phyloP scores from a whole-genome alignment of 2,113 vertebrate species.

The Hemiscyllium ocellatum region DNA sequence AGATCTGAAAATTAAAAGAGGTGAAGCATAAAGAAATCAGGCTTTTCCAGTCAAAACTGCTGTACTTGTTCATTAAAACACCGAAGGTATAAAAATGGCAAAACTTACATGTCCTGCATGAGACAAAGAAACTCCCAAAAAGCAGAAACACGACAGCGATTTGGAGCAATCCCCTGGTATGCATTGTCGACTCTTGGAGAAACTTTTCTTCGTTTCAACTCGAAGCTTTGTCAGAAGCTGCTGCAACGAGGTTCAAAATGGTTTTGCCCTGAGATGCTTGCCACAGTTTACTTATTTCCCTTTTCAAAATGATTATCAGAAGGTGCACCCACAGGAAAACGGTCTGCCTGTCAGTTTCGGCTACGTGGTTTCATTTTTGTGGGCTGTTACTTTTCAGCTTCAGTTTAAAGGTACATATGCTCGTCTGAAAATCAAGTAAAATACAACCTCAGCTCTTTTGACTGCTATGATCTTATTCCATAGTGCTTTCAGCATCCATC shows the following conservation, averaged over 20 bases:
- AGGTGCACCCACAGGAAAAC: background rate
- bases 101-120: background rate
- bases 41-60: background rate
- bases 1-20: constrained; percentile 35
- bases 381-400: background rate
- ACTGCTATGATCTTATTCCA: background rate
- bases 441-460: background rate
- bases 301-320: background rate
- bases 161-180: background rate
- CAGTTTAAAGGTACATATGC: too few relatives aligned
- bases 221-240: background rate
- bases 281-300: background rate
- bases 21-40: too few relatives aligned
- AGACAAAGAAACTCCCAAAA: background rate
- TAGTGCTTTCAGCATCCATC: background rate
- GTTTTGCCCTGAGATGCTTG: background rate
- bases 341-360: background rate
- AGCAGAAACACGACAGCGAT: background rate
- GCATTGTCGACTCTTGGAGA: background rate
- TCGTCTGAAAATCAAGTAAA: background rate
- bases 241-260: background rate
- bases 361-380: background rate
- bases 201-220: background rate
- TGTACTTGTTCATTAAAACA: background rate
- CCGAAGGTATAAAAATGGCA: background rate